Base-by-base conservation (phyloP, 2,113 vertebrate species). In the Aviceda subcristata region DNA sequence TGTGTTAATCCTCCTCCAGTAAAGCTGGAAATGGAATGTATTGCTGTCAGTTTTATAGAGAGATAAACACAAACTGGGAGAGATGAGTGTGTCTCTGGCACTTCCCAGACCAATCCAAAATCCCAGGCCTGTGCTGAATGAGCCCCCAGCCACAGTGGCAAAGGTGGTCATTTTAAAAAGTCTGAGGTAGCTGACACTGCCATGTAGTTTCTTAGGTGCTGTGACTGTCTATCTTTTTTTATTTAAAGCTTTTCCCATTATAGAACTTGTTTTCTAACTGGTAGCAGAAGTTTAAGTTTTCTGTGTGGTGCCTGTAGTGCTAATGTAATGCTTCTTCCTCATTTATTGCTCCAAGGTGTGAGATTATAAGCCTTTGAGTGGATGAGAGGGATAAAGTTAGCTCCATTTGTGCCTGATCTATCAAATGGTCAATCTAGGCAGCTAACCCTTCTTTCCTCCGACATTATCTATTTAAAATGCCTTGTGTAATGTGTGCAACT, bases 321-420 rank as follows among this genome's bases (percentile, higher is more conserved):
- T 96, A 90, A 89, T 68, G 77, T 51, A 82, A 72, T 76, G 57
- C 80, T 92, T 43, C 84, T 88, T 92, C 72, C 86, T 92, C 89
- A 96, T 93, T 89, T 97, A 78, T 84, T 86, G 36, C 86, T 95
- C 88, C 16, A 7, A 95, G 80, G 88, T 95, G 92, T 82, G 91
- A 91, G 92, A 75, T 96, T 91, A 67, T 97, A 90, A 95, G 76
- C 63, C 78, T 90, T 92, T 91, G 94, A 94, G 92, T 96, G 92
- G 92, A 92, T 96, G 90, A 96, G 78, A 93, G 62, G 85, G 94
- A 95, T 97, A 62, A 94, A 96, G 91, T 87, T 94, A 92, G 91
- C 83, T 94, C 84, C 71, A 60, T 92, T 94, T 96, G 85, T 95
- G 84, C 85, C 71, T 91, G 84, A 92, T 96, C 92, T 95, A 93